A percentile compares a stretch with the other conserved stretches of the same genome.
phyloP scores from a whole-genome alignment of 2,888 invertebrate species.

The Julus scandinavius region DNA sequence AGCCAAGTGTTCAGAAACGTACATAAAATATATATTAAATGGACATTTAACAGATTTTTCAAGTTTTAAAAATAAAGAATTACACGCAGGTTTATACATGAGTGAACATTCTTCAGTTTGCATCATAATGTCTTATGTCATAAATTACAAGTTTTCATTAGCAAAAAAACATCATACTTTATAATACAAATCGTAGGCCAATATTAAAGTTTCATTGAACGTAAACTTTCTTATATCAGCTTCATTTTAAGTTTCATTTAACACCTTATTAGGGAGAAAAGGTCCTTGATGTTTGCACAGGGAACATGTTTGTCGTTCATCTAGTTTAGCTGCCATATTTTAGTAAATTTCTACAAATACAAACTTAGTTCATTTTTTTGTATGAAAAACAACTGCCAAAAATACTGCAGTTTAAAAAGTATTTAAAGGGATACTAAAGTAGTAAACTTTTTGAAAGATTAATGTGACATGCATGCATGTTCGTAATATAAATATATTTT shows the following conservation, averaged over 20 bases:
- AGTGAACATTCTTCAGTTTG: neutral
- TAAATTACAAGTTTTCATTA: neutral
- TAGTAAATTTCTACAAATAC: too few relatives aligned
- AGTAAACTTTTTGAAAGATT: neutral
- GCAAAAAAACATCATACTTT: too few relatives aligned
- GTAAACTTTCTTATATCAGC: too few relatives aligned
- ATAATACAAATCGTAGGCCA: too few relatives aligned
- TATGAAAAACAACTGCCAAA: neutral
- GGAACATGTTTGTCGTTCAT: too few relatives aligned
- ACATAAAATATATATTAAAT: neutral
- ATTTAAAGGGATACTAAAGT: neutral
- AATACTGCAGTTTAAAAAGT: neutral
- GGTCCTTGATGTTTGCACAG: too few relatives aligned
- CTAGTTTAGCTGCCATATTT: constrained; percentile 9
- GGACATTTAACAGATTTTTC: constrained; percentile 15
- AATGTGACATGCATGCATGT: too few relatives aligned
- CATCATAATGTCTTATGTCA: neutral
- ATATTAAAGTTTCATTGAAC: too few relatives aligned
- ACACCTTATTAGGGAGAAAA: too few relatives aligned
- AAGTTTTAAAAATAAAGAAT: constrained; percentile 14
- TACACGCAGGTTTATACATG: neutral
- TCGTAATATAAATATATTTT: too few relatives aligned
- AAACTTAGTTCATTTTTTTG: too few relatives aligned
- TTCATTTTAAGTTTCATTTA: too few relatives aligned
- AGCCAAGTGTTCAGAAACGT: neutral